phyloP scores from a whole-genome alignment of 2,888 invertebrate genomes.

The Drosophila neonasuta region DNA sequence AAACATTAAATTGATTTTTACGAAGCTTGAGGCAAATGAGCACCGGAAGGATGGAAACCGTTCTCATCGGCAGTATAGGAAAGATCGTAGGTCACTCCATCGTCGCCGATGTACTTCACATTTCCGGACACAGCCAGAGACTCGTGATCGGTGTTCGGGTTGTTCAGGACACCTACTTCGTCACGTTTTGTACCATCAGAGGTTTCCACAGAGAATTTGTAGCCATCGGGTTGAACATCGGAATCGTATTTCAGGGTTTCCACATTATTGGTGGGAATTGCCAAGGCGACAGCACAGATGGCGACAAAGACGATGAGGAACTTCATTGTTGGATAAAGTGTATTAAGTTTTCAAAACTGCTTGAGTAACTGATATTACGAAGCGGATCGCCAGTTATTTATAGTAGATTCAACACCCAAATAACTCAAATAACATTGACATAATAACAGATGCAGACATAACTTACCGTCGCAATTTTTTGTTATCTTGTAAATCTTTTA shows the following conservation, averaged over 20 bases:
- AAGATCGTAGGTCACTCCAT: neutral
- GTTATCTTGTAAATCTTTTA: neutral
- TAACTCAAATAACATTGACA: neutral
- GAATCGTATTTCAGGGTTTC: slow-evolving; percentile 13
- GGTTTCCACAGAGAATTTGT: slow-evolving; percentile 78
- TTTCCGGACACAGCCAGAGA: neutral
- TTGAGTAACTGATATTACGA: neutral
- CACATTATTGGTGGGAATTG: slow-evolving; percentile 36
- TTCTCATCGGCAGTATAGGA: neutral
- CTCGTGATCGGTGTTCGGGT: neutral
- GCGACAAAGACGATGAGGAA: slow-evolving; percentile 65
- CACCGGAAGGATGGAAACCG: neutral
- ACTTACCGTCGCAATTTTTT: slow-evolving; percentile 1
- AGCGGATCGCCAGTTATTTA: slow-evolving; percentile 25
- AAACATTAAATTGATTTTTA: neutral
- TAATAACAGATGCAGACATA: neutral
- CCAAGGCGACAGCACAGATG: slow-evolving; percentile 62
- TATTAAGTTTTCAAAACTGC: slow-evolving; percentile 36
- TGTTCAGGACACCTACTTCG: neutral
- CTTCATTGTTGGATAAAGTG: slow-evolving; percentile 51
- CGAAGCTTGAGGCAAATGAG: neutral
- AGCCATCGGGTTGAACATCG: slow-evolving; percentile 83
- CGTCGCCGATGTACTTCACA: neutral
- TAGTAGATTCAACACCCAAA: slow-evolving; percentile 2
- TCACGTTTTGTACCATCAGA: neutral